Conservation (phyloP, 2,888 invertebrate species). For the Lottia scabra region DNA sequence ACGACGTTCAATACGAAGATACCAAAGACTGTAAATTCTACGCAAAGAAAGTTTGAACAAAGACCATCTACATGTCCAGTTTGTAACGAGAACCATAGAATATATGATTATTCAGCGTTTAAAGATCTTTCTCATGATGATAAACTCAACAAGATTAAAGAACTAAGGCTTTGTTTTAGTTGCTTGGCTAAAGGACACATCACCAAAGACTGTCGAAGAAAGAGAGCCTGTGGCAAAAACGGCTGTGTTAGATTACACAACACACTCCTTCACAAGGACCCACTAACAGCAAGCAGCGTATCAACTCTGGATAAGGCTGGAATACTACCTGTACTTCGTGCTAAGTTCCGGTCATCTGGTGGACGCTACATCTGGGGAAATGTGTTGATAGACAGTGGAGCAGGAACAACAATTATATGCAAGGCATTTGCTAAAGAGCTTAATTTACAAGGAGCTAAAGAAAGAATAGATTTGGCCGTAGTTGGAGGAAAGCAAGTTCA, state of each 20-base stretch:
- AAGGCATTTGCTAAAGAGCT: neutral
- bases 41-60: neutral
- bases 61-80: neutral
- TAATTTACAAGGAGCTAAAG: neutral
- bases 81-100: neutral
- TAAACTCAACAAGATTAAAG: neutral
- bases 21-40: neutral
- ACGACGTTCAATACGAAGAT: neutral
- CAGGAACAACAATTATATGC: constrained; percentile 17
- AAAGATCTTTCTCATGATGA: neutral
- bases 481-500: neutral
- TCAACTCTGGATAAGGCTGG: constrained; percentile 8
- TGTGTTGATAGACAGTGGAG: constrained; percentile 19
- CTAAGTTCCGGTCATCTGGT: constrained; percentile 10
- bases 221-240: neutral
- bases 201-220: neutral
- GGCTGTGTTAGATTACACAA: constrained; percentile 13
- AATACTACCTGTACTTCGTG: constrained; percentile 15
- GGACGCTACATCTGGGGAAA: constrained; percentile 11
- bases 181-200: neutral
- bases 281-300: constrained; percentile 9
- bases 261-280: constrained; percentile 13
- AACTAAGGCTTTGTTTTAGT: constrained; percentile 4
- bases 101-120: neutral
- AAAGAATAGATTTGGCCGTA: neutral